These are phyloP conservation scores for Amblyjoppa fuscipennis DNA, from an alignment of 2,888 invertebrate species.

Conservation along the genomic window DNA sequence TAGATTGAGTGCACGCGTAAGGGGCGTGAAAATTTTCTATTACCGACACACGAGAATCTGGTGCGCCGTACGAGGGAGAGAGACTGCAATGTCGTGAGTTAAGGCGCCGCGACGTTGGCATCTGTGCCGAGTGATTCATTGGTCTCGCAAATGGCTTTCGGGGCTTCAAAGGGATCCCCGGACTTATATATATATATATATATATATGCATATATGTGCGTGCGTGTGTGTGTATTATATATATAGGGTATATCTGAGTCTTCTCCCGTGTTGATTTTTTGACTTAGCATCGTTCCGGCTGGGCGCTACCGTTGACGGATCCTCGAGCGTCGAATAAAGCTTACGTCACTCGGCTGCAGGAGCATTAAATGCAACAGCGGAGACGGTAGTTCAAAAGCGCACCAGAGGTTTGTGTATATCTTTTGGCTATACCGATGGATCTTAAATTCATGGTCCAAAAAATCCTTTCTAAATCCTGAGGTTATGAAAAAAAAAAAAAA, in stretches of 20 bases:
- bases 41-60: not conserved
- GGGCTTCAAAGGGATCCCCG: constrained; percentile 63
- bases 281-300: constrained; percentile 76
- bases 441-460: constrained; percentile 62
- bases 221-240: constrained; percentile 1
- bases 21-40: not conserved
- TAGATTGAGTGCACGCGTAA: constrained; percentile 6
- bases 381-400: not conserved
- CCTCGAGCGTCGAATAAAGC: constrained; percentile 50
- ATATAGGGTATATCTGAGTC: constrained; percentile 14
- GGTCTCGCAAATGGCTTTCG: constrained; percentile 64
- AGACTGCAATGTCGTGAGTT: not conserved
- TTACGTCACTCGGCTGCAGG: constrained; percentile 55
- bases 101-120: constrained; percentile 63
- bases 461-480: constrained; percentile 52
- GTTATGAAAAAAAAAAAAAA: constrained; percentile 37
- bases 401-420: constrained; percentile 6
- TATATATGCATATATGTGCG: not conserved
- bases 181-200: constrained; percentile 42
- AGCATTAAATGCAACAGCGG: constrained; percentile 6
- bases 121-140: constrained; percentile 72
- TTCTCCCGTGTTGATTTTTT: constrained; percentile 79
- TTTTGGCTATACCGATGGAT: constrained; percentile 23
- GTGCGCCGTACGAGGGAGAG: not conserved
- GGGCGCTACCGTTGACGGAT: constrained; percentile 73